These are phyloP conservation scores for Balaenoptera acutorostrata DNA, from an alignment of 2,113 vertebrate genomes.

Conservation along the genomic window DNA sequence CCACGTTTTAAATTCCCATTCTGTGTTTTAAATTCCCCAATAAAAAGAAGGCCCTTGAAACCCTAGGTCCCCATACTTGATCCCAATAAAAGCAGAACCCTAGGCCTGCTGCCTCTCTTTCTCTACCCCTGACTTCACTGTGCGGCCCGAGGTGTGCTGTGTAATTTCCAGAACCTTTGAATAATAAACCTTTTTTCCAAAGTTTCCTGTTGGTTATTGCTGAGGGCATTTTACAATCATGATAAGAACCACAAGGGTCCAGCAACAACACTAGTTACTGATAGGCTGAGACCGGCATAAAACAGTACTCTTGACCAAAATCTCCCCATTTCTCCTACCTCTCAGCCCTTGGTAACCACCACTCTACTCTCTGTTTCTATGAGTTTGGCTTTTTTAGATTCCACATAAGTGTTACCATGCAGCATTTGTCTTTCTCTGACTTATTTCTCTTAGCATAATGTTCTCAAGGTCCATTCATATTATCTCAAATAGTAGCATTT, in stretches of 20 bases:
- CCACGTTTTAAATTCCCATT: neutral
- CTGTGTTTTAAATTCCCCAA: neutral
- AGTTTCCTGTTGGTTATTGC: neutral
- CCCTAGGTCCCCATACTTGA: too few species aligned
- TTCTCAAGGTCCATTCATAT: neutral
- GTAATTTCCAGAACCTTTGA: neutral
- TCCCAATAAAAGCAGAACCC: neutral
- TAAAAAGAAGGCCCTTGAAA: neutral
- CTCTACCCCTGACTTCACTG: neutral
- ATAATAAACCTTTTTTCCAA: neutral
- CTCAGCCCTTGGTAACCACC: neutral
- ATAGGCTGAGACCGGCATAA: neutral
- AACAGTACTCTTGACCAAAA: neutral
- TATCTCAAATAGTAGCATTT: neutral
- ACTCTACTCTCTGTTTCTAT: neutral
- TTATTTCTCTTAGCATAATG: neutral
- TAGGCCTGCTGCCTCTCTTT: neutral
- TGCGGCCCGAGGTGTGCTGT: neutral
- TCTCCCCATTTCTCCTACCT: neutral
- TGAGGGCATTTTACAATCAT: neutral
- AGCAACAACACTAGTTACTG: neutral
- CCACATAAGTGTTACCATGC: neutral
- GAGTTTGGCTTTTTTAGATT: neutral
- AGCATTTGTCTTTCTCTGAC: neutral
- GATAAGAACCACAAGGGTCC: neutral